Conservation (phyloP, 2,113 vertebrate genomes). For the Pteronura brasiliensis region DNA sequence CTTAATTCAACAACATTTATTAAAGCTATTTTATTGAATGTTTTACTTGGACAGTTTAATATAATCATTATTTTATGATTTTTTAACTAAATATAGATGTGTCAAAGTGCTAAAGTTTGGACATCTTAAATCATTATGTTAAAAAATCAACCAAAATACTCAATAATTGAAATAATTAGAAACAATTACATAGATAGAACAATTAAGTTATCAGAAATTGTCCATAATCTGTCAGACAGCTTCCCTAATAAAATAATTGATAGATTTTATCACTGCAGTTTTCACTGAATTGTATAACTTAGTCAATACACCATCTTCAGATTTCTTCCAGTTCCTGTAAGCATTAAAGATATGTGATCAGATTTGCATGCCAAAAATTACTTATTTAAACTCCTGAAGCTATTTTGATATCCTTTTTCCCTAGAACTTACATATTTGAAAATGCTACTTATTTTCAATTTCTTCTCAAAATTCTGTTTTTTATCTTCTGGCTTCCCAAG, state of each 20-base stretch:
- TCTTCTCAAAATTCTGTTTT: neutral
- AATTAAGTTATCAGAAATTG: neutral
- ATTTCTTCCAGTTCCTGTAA: neutral
- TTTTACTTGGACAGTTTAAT: neutral
- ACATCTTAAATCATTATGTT: neutral
- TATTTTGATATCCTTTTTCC: neutral
- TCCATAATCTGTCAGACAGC: neutral
- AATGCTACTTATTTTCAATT: neutral
- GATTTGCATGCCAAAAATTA: neutral
- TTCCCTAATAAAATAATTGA: neutral
- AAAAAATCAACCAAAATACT: conserved; percentile 19
- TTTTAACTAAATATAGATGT: neutral
- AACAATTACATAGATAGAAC: neutral
- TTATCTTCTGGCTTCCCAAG: neutral
- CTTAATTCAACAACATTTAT: neutral
- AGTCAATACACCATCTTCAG: neutral
- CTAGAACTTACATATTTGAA: neutral
- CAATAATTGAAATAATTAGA: conserved; percentile 2
- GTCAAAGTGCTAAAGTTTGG: neutral
- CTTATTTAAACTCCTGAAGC: neutral
- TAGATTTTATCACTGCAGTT: neutral
- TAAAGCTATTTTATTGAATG: neutral
- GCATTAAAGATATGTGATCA: neutral
- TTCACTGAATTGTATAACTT: neutral
- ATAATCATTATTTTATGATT: neutral